Percentiles rank a stretch among this genome's conserved stretches.
Evolutionary conservation across 2,113 vertebrate species (phyloP).

Genomic region (Tiliqua scincoides): DNA sequence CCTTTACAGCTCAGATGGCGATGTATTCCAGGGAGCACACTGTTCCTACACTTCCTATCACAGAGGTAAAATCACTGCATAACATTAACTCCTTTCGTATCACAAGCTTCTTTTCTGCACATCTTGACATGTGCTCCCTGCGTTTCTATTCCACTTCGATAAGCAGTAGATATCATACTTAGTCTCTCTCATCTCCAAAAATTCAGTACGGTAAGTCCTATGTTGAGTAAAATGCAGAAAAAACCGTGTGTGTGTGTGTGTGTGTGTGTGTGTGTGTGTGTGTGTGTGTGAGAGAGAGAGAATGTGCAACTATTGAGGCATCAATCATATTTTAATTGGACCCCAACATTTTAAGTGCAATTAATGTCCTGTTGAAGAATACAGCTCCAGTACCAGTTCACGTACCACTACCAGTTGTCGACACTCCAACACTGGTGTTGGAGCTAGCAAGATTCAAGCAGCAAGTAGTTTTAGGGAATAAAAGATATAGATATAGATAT

Average conservation of each 20-base stretch:
- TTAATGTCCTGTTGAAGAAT: neutral
- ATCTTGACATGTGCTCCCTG: constrained; percentile 22
- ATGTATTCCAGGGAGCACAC: constrained; percentile 60
- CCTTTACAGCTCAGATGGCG: constrained; percentile 60
- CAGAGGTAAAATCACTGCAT: constrained; percentile 71
- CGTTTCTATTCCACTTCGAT: constrained; percentile 50
- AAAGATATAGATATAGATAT: too few species aligned
- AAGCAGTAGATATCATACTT: constrained; percentile 45
- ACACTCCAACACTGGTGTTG: neutral
- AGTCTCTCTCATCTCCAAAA: constrained; percentile 32
- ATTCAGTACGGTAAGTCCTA: constrained; percentile 39
- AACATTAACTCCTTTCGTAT: constrained; percentile 61
- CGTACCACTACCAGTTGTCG: neutral
- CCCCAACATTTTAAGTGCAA: neutral
- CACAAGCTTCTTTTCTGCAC: constrained; percentile 59
- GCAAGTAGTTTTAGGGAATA: too few species aligned
- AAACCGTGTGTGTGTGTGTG: too few species aligned
- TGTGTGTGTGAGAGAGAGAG: too few species aligned
- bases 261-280: too few species aligned
- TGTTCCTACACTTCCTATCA: constrained; percentile 64
- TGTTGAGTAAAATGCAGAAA: constrained; percentile 19
- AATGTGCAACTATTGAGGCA: neutral
- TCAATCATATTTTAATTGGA: neutral
- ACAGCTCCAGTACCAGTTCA: neutral
- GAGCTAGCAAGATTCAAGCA: neutral